phyloP scores from a whole-genome alignment of 2,888 invertebrate species.

The Idaea aversata region DNA sequence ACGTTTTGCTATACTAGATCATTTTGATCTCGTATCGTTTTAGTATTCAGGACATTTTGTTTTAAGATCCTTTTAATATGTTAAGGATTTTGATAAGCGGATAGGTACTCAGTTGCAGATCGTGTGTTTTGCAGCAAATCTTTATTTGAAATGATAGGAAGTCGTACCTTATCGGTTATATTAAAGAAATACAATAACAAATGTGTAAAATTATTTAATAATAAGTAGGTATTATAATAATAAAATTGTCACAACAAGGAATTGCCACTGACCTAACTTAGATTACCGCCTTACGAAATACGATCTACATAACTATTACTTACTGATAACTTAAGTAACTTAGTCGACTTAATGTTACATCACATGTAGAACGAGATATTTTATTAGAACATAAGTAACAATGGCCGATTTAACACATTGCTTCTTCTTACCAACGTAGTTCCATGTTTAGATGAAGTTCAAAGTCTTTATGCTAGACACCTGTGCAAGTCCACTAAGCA shows the following conservation, averaged over 20 bases:
- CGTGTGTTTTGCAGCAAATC: too few relatives aligned
- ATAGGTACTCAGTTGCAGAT: too few relatives aligned
- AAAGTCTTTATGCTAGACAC: too few relatives aligned
- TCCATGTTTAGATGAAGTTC: too few relatives aligned
- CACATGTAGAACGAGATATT: slow-evolving; percentile 78
- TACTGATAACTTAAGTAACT: slow-evolving; percentile 50
- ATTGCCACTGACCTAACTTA: slow-evolving; percentile 67
- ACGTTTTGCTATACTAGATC: too few relatives aligned
- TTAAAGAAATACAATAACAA: slow-evolving; percentile 15
- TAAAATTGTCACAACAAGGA: slow-evolving; percentile 76
- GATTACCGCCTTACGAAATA: slow-evolving; percentile 53
- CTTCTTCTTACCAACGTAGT: slow-evolving; percentile 48
- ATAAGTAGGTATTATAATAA: slow-evolving; percentile 53
- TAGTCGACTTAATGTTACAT: slow-evolving; percentile 75
- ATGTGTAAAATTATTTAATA: slow-evolving; percentile 75
- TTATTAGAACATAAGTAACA: slow-evolving; percentile 61
- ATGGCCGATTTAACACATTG: slow-evolving; percentile 55
- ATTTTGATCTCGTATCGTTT: too few relatives aligned
- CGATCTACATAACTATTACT: slow-evolving; percentile 43
- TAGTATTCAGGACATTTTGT: too few relatives aligned
- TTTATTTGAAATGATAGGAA: too few relatives aligned
- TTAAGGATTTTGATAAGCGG: too few relatives aligned
- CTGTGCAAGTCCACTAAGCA: too few relatives aligned
- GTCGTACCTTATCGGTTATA: background rate
- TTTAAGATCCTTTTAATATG: too few relatives aligned